Base-by-base conservation (phyloP, 2,888 invertebrate species). In the Amiota minor region DNA sequence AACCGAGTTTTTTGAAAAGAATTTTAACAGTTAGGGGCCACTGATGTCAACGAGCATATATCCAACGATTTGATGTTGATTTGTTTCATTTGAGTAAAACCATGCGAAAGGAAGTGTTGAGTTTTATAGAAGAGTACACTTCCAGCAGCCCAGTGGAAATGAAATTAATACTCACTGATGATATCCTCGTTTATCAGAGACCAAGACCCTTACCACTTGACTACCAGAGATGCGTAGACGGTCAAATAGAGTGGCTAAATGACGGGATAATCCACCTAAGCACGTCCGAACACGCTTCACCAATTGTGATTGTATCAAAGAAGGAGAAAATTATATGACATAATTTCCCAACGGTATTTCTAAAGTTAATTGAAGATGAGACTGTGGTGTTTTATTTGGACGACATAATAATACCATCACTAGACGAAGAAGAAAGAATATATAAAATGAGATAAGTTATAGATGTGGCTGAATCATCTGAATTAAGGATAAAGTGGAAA, bases 401-500 rank as follows among this genome's bases (percentile, higher is more conserved):
- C n/a, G 59, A 59, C 12, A 59, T 59, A 12, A 59, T 62, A 1
- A 71, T 62, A 1, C 71, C 64, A 49, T 6, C 35, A 1, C 4
- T 35, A 23, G 35, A 50, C n/a, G 62, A n/a, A 35, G 2, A 50
- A 3, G 62, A 71, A 35, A 64, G 71, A 14, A 9, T 71, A 9
- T 3, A n/a, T 14, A 71, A 71, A 10, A 16, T 71, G 0, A 50
- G 70, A 65, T 64, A 10, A 8, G 74, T 80, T 14, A 18, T 78
- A 14, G 8, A 59, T 4, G 68, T 76, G 4, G 72, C 77, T n/a
- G 70, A 20, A 12, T 20, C 23, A 46, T 23, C 72, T 56, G 78
- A 75, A 6, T 46, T 77, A 2, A 23, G 56, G 8, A 76, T 80
- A 1, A 74, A 68, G 47, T 80, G 75, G 75, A 78, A 77, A 47